phyloP scores from a whole-genome alignment of 2,113 vertebrate species.

The Colius striatus region DNA sequence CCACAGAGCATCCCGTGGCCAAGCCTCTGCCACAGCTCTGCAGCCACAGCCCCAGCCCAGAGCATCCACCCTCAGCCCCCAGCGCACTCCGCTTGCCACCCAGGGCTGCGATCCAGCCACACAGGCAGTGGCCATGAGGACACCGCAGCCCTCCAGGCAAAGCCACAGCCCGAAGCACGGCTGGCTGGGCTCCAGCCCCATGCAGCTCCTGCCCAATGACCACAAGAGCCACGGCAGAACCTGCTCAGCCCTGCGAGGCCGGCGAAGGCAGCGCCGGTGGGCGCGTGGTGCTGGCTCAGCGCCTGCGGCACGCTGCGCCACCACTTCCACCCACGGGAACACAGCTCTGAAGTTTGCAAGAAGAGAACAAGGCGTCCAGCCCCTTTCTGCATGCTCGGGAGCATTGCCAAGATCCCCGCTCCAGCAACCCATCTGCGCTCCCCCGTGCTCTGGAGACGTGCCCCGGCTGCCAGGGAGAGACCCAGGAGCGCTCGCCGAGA shows the following conservation, averaged over 20 bases:
- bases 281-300: background rate
- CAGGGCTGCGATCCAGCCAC: background rate
- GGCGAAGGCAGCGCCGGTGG: background rate
- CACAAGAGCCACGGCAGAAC: background rate
- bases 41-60: background rate
- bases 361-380: slow-evolving; percentile 19
- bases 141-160: background rate
- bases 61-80: background rate
- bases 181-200: background rate
- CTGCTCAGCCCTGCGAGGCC: background rate
- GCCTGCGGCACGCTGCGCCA: background rate
- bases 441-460: background rate
- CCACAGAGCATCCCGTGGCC: background rate
- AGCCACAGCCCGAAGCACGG: background rate
- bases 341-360: slow-evolving; percentile 53
- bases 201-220: background rate
- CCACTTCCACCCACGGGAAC: slow-evolving; percentile 11
- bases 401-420: slow-evolving; percentile 11
- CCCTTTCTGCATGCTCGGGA: background rate
- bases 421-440: background rate
- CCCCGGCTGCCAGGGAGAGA: background rate
- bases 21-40: background rate
- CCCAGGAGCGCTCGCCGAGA: background rate
- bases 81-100: background rate
- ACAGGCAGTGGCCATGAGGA: rapidly evolving